Evolutionary conservation across 2,113 vertebrate species (phyloP).

Genomic region (Psammodynastes pulverulentus): DNA sequence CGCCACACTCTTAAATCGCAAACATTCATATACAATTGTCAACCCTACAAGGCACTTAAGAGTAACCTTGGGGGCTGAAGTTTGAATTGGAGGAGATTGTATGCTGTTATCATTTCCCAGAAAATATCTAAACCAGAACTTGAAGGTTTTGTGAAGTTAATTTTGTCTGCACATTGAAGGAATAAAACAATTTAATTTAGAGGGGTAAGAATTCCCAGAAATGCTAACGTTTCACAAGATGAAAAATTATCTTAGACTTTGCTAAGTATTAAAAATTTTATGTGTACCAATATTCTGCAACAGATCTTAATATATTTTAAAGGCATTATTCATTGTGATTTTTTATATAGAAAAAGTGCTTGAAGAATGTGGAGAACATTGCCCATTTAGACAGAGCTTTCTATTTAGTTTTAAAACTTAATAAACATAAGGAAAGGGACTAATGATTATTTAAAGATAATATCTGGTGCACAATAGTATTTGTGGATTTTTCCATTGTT

Average conservation of each 20-base stretch:
- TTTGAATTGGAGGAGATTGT: conserved; percentile 32
- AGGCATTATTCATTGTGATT: background rate
- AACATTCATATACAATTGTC: conserved; percentile 48
- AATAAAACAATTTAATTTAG: conserved; percentile 12
- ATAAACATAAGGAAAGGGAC: background rate
- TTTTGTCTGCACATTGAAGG: conserved; percentile 14
- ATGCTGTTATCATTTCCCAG: background rate
- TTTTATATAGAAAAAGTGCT: background rate
- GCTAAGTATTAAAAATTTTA: too few relatives aligned
- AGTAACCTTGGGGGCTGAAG: conserved; percentile 28
- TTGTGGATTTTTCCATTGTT: background rate
- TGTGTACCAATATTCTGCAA: conserved; percentile 2
- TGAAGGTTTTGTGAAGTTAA: conserved; percentile 21
- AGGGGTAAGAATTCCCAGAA: conserved; percentile 8
- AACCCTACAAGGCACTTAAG: conserved; percentile 48
- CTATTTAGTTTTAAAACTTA: too few relatives aligned
- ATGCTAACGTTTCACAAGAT: conserved; percentile 11
- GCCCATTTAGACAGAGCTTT: background rate
- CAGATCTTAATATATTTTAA: background rate
- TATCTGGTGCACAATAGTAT: background rate
- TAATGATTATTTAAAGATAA: background rate
- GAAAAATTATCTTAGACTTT: background rate
- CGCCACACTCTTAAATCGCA: conserved; percentile 46
- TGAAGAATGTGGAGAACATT: background rate
- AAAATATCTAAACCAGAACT: background rate